Base-by-base conservation (phyloP, 1,140 invertebrate genomes). In the Aphidius ervi region DNA sequence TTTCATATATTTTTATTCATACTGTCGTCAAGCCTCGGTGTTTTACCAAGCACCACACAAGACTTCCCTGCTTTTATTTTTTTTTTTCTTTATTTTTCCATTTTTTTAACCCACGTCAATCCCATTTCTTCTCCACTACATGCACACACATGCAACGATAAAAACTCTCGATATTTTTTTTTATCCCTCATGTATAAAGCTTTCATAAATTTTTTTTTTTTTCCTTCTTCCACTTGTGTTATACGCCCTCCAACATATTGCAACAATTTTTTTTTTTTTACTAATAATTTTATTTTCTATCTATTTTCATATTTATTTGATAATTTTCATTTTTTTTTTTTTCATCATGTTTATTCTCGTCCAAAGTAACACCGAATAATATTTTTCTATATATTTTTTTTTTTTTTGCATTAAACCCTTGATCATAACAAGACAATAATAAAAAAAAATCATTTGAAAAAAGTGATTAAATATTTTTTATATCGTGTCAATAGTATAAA, bases 201-300 rank as follows among this genome's bases (percentile, higher is more conserved):
- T 52, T 37, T 16, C 20, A 52, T 45, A 16, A 10, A 48, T 57
- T 52, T 49, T 58, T 57, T 63, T 61, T 65, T 63, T 59, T 55
- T 46, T 56, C 69, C 66, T 76, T 73, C 68, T n/a, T 40, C 16
- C 43, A 43, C 45, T 63, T 16, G 16, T 53, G 56, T 60, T 46
- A 46, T 41, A 45, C 52, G 46, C n/a, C 45, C 43, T 53, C 40
- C 37, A 40, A 9, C 49, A 52, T 63, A 40, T n/a, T 54, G n/a
- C 52, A 20, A 61, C 41, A 47, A 45, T 56, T 55, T 62, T 62
- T 57, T 50, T 16, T 45, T 20, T 43, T 42, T 46, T 56, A 37
- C 42, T 31, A 37, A 16, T 49, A 16, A 40, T 43, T 46, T 53
- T 40, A 23, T 53, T 58, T 41, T 7, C 42, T 4, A 31, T 31